Evolutionary conservation across 2,888 invertebrate genomes (phyloP).

Genomic region (Fragum sueziense): DNA sequence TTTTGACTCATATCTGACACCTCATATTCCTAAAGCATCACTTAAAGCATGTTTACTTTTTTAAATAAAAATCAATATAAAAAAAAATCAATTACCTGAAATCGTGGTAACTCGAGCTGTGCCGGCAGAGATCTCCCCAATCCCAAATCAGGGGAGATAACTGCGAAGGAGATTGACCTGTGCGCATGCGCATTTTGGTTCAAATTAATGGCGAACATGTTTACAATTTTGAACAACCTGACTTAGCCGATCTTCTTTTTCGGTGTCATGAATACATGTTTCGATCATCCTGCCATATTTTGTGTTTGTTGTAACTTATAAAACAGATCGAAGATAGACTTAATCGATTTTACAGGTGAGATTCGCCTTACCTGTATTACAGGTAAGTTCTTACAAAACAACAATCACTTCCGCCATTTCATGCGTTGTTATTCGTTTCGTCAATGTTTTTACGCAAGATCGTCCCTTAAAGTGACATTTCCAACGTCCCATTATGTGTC

Average conservation of each 20-base stretch:
- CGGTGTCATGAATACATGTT: not conserved
- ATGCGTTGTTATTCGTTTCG: not conserved
- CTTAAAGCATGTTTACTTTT: too few relatives aligned
- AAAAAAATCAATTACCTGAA: too few relatives aligned
- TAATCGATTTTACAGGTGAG: not conserved
- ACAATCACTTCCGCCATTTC: slow-evolving; percentile 54
- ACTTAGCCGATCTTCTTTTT: slow-evolving; percentile 14
- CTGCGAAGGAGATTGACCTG: too few relatives aligned
- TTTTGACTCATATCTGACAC: too few relatives aligned
- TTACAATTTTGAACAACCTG: slow-evolving; percentile 47
- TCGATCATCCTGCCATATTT: not conserved
- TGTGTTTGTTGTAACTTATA: not conserved
- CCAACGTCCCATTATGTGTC: too few relatives aligned
- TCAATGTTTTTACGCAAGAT: not conserved
- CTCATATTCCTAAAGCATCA: too few relatives aligned
- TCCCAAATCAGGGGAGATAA: too few relatives aligned
- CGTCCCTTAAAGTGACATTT: too few relatives aligned
- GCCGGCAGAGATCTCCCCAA: too few relatives aligned
- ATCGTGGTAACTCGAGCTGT: too few relatives aligned
- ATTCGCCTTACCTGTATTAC: not conserved
- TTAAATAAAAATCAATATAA: too few relatives aligned
- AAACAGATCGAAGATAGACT: not conserved
- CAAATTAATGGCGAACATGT: slow-evolving; percentile 59
- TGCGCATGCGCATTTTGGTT: slow-evolving; percentile 55
- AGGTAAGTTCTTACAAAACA: not conserved